Evolutionary conservation across 2,113 vertebrate genomes (phyloP), one percentile per base, ranked within the genome.

Genomic region (Pandion haliaetus): DNA sequence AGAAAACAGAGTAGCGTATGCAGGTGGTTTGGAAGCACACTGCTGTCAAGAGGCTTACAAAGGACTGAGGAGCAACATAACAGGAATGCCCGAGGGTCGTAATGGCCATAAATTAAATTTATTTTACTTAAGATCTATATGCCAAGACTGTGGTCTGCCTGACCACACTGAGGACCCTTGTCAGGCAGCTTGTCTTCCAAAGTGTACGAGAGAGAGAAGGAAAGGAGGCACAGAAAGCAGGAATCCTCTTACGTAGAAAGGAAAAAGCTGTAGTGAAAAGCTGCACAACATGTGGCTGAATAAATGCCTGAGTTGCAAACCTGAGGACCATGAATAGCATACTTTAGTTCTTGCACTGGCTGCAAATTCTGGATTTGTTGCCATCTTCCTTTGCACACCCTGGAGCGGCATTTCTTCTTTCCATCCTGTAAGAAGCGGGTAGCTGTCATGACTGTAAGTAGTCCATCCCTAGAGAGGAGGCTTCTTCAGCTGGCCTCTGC

Each of bases 351-450:
- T 71, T 40, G 42, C 11, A 19, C n/a, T 57, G 63, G 20, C 36
- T 91, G 17, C 42, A 82, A 14, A 28, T 23, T 28, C 40, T 80
- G 45, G 1, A 7, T 40, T 73, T 84, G 32, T 74, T 81, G 47
- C 38, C 6, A 0, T n/a, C n/a, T 66, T 57, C 17, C 9, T 84
- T 26, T 87, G 40, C 20, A 20, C 26, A 8, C 11, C 11, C 14
- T 14, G n/a, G 61, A 76, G 66, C 71, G 72, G 6, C 17, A 3
- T 76, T 82, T 83, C n/a, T 70, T 38, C 58, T 59, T 69, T 72
- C 58, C 11, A 6, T 58, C 26, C 26, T 0, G 0, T 10, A 18
- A 65, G 36, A 26, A 0, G 4, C 5, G 1, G n/a, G 49, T 36
- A 23, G 40, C 34, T 61, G 50, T 61, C 19, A 3, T 32, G 45